These are phyloP conservation scores for Carposina sasakii DNA, from an alignment of 1,140 invertebrate genomes.

Conservation along the genomic window DNA sequence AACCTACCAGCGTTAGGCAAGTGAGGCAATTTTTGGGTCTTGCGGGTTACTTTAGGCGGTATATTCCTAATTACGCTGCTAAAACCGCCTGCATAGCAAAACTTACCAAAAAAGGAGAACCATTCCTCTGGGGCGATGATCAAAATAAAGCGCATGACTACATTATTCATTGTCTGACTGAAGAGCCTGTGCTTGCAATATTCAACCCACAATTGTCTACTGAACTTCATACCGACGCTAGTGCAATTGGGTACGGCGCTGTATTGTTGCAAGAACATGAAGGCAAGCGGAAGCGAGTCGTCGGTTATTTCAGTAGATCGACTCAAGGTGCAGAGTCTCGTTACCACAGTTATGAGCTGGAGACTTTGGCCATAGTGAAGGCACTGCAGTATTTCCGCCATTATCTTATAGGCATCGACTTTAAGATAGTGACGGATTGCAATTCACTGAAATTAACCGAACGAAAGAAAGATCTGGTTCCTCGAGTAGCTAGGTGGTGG, in stretches of 20 bases:
- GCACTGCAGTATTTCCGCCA: slow-evolving; percentile 34
- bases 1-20: slow-evolving; percentile 29
- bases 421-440: slow-evolving; percentile 50
- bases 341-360: slow-evolving; percentile 39
- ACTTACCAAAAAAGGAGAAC: slow-evolving; percentile 17
- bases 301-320: slow-evolving; percentile 19
- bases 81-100: slow-evolving; percentile 24
- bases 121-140: slow-evolving; percentile 1
- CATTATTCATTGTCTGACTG: slow-evolving; percentile 9
- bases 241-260: slow-evolving; percentile 27
- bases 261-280: slow-evolving; percentile 22
- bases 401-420: slow-evolving; percentile 40
- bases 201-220: slow-evolving; percentile 34
- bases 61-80: slow-evolving; percentile 26
- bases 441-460: slow-evolving; percentile 33
- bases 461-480: slow-evolving; percentile 26
- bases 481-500: slow-evolving; percentile 25
- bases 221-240: slow-evolving; percentile 38
- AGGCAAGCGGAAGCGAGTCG: slow-evolving; percentile 23
- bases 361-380: slow-evolving; percentile 35
- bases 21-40: slow-evolving; percentile 36
- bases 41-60: slow-evolving; percentile 37
- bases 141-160: background rate
- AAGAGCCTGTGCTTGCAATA: slow-evolving; percentile 21
- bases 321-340: slow-evolving; percentile 23